phyloP scores from a whole-genome alignment of 2,888 invertebrate genomes.

The Toxonevra muliebris region DNA sequence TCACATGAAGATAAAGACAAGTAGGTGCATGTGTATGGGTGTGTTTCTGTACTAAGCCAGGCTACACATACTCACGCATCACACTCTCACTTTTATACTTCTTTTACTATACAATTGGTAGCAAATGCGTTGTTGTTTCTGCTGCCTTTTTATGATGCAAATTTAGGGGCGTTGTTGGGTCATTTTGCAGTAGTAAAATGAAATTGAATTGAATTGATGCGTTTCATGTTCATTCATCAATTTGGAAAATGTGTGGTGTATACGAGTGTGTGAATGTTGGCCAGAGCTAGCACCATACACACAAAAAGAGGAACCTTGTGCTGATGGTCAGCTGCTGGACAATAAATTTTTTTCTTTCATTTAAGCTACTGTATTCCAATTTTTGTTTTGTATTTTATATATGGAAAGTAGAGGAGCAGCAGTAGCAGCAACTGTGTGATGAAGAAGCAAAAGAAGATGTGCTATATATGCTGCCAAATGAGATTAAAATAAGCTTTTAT shows the following conservation, averaged over 20 bases:
- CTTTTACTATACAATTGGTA: background rate
- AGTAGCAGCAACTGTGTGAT: background rate
- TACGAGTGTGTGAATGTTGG: background rate
- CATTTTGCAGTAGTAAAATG: constrained; percentile 4
- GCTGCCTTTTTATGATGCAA: constrained; percentile 10
- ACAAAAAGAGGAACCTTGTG: background rate
- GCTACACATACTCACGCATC: too few species aligned
- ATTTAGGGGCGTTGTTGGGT: constrained; percentile 6
- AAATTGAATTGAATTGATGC: constrained; percentile 18
- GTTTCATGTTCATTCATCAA: constrained; percentile 3
- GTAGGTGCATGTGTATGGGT: background rate
- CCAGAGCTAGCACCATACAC: background rate
- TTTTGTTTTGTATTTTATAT: background rate
- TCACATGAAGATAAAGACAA: too few species aligned
- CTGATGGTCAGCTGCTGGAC: background rate
- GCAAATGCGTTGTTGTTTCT: background rate
- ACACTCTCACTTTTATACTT: too few species aligned
- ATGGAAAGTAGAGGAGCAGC: background rate
- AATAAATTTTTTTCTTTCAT: background rate
- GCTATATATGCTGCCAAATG: constrained; percentile 47
- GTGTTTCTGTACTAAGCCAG: background rate
- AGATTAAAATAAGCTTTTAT: constrained; percentile 59
- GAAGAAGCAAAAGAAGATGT: background rate
- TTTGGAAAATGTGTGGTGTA: background rate
- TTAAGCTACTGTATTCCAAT: too few species aligned